Evolutionary conservation across 2,888 invertebrate genomes (phyloP).

Genomic region (Margaritifera margaritifera): DNA sequence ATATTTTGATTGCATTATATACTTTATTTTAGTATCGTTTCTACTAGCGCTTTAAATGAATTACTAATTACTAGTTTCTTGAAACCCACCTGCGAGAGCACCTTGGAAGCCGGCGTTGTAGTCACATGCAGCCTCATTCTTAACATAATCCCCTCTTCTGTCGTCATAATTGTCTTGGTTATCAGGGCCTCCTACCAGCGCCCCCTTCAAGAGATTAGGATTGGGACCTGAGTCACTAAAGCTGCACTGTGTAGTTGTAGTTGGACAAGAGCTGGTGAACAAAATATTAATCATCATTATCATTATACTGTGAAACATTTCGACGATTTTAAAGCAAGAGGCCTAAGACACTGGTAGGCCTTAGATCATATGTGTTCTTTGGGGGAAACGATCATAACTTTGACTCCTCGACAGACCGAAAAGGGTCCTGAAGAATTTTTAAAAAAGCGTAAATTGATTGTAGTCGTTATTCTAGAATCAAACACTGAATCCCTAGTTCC

Average conservation of each 20-base stretch:
- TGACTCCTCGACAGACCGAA: too few relatives aligned
- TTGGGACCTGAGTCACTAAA: slow-evolving; percentile 32
- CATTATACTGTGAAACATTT: background rate
- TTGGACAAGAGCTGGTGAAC: slow-evolving; percentile 21
- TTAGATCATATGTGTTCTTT: too few relatives aligned
- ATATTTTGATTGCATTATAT: too few relatives aligned
- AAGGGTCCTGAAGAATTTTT: too few relatives aligned
- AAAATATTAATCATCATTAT: background rate
- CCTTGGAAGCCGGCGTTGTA: slow-evolving; percentile 68
- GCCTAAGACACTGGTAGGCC: too few relatives aligned
- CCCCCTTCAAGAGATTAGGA: slow-evolving; percentile 54
- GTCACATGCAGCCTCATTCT: slow-evolving; percentile 64
- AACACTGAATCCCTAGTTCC: too few relatives aligned
- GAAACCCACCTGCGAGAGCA: slow-evolving; percentile 57
- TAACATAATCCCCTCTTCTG: slow-evolving; percentile 55
- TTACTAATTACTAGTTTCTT: background rate
- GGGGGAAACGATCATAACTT: too few relatives aligned
- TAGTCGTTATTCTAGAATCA: too few relatives aligned
- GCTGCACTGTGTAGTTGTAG: slow-evolving; percentile 10
- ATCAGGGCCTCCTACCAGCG: slow-evolving; percentile 59
- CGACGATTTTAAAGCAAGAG: background rate
- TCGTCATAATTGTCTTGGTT: slow-evolving; percentile 57
- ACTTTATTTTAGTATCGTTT: too few relatives aligned
- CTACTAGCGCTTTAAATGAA: too few relatives aligned
- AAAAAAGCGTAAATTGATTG: too few relatives aligned